Conservation (phyloP, 2,113 vertebrate genomes). For the Equus quagga region DNA sequence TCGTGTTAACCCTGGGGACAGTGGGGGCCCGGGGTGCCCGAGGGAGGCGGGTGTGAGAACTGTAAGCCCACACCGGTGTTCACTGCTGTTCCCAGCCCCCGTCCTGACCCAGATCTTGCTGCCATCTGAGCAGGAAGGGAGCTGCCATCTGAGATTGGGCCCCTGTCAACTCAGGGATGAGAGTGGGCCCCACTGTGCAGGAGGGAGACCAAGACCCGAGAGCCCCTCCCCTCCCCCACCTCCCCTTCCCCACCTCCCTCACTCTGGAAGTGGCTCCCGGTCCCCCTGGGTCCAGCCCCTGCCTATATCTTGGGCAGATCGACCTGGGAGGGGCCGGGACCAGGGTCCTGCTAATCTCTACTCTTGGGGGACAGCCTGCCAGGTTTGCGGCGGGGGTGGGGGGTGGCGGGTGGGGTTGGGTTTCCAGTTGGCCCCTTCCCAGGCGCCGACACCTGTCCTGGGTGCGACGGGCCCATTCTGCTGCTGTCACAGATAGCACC, state of each 20-base stretch:
- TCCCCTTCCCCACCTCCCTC: background rate
- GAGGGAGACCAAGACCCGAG: background rate
- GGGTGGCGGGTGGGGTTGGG: background rate
- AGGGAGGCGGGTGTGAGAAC: background rate
- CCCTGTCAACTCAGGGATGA: fast-evolving
- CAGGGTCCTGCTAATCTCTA: conserved; percentile 1
- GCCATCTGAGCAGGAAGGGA: conserved; percentile 71
- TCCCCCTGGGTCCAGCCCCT: background rate
- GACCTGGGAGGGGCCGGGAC: background rate
- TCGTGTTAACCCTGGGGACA: background rate
- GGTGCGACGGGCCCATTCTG: conserved; percentile 38
- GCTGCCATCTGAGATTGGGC: background rate
- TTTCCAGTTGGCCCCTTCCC: conserved; percentile 75
- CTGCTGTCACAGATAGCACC: conserved; percentile 65
- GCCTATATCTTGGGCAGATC: conserved; percentile 40
- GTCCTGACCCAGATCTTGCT: conserved; percentile 69
- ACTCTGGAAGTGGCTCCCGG: background rate
- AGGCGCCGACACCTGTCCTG: conserved; percentile 79
- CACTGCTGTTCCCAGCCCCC: background rate
- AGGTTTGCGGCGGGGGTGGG: background rate
- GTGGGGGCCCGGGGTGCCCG: background rate
- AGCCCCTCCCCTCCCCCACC: fast-evolving
- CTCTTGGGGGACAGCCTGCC: background rate
- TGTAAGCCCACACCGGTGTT: background rate
- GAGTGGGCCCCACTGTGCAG: background rate